Base-by-base conservation (phyloP, 1,140 invertebrate species). In the Pseudomyrmex concolor region DNA sequence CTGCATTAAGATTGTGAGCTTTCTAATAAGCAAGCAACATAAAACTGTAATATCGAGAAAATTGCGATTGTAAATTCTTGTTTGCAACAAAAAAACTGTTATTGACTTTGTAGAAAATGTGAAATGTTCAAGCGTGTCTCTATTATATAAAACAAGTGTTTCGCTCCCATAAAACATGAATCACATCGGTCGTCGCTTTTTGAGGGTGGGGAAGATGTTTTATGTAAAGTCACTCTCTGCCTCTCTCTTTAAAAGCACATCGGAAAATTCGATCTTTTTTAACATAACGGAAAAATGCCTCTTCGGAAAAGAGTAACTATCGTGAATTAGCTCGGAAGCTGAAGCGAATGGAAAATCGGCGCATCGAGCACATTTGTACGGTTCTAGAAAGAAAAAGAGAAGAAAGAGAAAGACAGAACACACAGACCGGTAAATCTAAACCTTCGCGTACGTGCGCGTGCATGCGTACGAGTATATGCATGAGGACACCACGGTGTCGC, bases 281-380 rank as follows among this genome's bases (percentile, higher is more conserved):
- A 34, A 7, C 13, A 15, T 54, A 22, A 8, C 1, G 13, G 13
- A 10, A 50, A 48, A 5, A 8, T 48, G 48, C 63, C 45, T 74
- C 48, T 74, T 74, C 72, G 73, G 50, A 43, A 64, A 25, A 76
- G 63, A 22, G 64, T 57, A 59, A 12, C 25, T 45, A n/a, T 7
- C n/a, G 48, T 66, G 15, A 76, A 66, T 76, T 66, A 76, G 45
- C 51, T 51, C 57, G 45, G 57, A 19, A n/a, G 48, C 34, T 13
- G 22, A 51, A 48, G 51, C 45, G 62, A 43, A 54, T 66, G 45
- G 60, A 1, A 48, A 17, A 9, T 66, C 9, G 22, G 19, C n/a
- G 19, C 54, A 57, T 57, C 54, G 55, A 25, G 45, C 25, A n/a
- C 13, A 34, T 55, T 73, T 60, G 25, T 43, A 48, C 17, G 48